A percentile compares a stretch with the other conserved stretches of the same genome.
These are phyloP conservation scores for Hemicordylus capensis DNA, from an alignment of 2,113 vertebrate species.

Conservation along the genomic window DNA sequence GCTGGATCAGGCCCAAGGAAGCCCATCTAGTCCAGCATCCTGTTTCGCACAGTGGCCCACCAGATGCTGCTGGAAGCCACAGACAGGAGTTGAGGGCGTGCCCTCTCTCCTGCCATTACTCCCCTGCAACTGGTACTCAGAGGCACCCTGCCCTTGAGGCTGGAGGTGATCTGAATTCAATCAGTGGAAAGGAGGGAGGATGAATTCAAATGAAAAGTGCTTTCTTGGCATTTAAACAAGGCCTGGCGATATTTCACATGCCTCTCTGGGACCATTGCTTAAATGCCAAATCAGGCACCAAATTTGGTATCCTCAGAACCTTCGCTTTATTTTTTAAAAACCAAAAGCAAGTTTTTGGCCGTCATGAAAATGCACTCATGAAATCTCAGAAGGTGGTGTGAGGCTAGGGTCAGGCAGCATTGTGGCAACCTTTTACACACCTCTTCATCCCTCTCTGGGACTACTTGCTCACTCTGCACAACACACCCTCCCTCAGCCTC, in stretches of 20 bases:
- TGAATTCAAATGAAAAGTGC: neutral
- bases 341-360: neutral
- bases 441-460: neutral
- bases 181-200: neutral
- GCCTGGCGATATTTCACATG: neutral
- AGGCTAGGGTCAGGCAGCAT: no score
- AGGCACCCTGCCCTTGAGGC: no score
- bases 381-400: neutral
- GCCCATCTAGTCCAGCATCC: no score
- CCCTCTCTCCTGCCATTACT: no score
- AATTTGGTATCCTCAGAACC: neutral
- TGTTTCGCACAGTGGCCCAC: no score
- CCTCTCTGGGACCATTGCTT: neutral
- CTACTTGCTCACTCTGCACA: neutral
- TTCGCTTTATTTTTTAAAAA: neutral
- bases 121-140: no score
- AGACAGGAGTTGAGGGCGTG: no score
- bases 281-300: neutral
- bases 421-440: neutral
- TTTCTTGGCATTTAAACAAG: neutral
- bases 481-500: neutral
- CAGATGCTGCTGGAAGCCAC: no score
- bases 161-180: neutral
- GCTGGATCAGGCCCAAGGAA: no score
- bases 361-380: neutral